Base-by-base conservation (phyloP, 2,888 invertebrate species). In the Stenotaenia linearis region DNA sequence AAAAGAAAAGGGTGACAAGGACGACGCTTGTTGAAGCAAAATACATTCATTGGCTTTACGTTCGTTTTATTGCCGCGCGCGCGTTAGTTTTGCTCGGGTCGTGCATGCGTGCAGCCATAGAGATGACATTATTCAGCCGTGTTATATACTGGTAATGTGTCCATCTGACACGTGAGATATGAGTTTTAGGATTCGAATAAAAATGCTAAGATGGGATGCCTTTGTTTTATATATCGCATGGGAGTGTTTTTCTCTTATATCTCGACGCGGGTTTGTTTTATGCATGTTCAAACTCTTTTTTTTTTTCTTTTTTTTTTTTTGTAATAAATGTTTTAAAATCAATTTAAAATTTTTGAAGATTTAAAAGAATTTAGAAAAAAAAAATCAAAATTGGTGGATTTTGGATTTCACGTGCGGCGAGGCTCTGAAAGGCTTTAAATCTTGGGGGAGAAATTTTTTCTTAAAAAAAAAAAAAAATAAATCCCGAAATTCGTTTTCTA, bases 111-210 rank as follows among this genome's bases (percentile, higher is more conserved):
- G 69, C 25, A 25, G 69, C 69, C 69, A 28, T 28, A 28, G 69
- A 61, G 61, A 69, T 28, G 69, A 23, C 69, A 69, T 69, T 28
- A 69, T 69, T 69, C 69, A 69, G 28, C 25, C 28, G 69, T 69
- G 69, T 69, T 69, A 69, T 69, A 28, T 69, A 69, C 69, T 69
- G 28, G 69, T 69, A 69, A 69, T 69, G 69, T 69, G 69, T 69
- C 69, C 69, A 25, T 69, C 69, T 28, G 15, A 25, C 28, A 69
- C 69, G 69, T 69, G 69, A 69, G 69, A 28, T 69, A 69, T 69
- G 69, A 69, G 69, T 28, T 69, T 69, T 69, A 69, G 69, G 69
- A 69, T 69, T 69, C 69, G 69, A 69, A 69, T 69, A 69, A 69
- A 69, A 69, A 69, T 69, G 69, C 69, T 69, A 69, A 69, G 69